Base-by-base conservation (phyloP, 2,113 vertebrate species). In the Irena cyanogastra region DNA sequence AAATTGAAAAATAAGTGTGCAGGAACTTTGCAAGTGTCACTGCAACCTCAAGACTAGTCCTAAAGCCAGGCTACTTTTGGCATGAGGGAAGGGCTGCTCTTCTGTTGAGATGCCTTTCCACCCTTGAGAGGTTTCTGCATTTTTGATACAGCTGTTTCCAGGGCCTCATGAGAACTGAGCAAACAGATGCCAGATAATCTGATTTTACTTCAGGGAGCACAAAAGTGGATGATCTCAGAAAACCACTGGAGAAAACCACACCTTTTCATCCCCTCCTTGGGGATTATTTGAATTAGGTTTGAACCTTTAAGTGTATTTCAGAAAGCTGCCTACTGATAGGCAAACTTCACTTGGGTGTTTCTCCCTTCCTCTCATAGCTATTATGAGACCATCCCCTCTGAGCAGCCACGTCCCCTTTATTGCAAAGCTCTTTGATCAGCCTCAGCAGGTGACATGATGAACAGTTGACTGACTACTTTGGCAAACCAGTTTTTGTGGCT, bases 71-170 rank as follows among this genome's bases (percentile, higher is more conserved):
- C 54, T 93, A 30, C 83, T 89, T 87, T 27, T 66, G 87, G 69
- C 47, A 39, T 61, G 87, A 95, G 69, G 77, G 72, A 75, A 87
- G 65, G 87, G 69, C 65, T 42, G 35, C 47, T 75, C 35, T 83
- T 72, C 37, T 90, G 81, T 94, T 3, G 31, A 75, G 60, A 81
- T 93, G 77, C 74, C 65, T 95, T 87, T 75, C 81, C 69, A 71
- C 52, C 39, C 84, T 78, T 71, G 81, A 89, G 81, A 93, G 52
- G 64, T 93, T 93, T 95, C 87, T 89, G 87, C 35, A 54, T 96
- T 95, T 96, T 63, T 83, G 64, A 74, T 89, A 78, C 87, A 93
- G 87, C 77, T 93, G 77, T 87, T 93, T 47, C 54, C 89, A 81
- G 45, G 56, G 54, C 47, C 87, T 78, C 50, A 37, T 47, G 66